Evolutionary conservation across 2,797 vertebrate species (phyloP), one percentile per base, ranked within the genome.

Genomic region (Clamator glandarius): DNA sequence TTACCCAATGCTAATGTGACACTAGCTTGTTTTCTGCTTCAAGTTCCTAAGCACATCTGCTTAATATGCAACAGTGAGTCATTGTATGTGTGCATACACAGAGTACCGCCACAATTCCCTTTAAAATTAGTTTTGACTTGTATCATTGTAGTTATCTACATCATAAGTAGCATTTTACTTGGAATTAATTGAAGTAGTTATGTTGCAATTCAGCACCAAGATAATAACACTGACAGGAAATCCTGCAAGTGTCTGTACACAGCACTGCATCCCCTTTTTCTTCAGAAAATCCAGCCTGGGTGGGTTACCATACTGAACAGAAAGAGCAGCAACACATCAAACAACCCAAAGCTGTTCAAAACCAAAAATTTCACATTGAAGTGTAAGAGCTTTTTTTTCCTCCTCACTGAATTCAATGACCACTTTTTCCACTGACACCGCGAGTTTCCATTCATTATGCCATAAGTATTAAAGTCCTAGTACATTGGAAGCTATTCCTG

Each of bases 381-480:
- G 62, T 4, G 15, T 64, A 31, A 1, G 1, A 91, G 67, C 3
- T 62, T 90, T 80, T 80, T 91, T 57, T 13, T 36, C 21, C 21
- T 12, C 46, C 85, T 94, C 72, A 11, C 76, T 81, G 76, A 95
- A 96, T 96, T 95, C 85, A 95, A 77, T 79, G 92, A 95, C 89
- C 63, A 78, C 87, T 96, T 95, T 96, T 97, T 97, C 92, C 94
- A 93, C 93, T 92, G 84, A 94, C 91, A 95, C 87, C 1, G 20
- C 91, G 76, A 96, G 72, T 97, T 97, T 96, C 93, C 87, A 96
- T 92, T 96, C 91, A 95, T 95, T 97, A 96, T 87, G 84, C 86
- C 77, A 25, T 85, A 96, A 95, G 93, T 84, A 94, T 86, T 95
- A 67, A 91, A 93, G 86, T 72, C 85, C 89, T 77, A 91, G 84